Base-by-base conservation (phyloP, 2,797 vertebrate genomes). In the Callimico goeldii region DNA sequence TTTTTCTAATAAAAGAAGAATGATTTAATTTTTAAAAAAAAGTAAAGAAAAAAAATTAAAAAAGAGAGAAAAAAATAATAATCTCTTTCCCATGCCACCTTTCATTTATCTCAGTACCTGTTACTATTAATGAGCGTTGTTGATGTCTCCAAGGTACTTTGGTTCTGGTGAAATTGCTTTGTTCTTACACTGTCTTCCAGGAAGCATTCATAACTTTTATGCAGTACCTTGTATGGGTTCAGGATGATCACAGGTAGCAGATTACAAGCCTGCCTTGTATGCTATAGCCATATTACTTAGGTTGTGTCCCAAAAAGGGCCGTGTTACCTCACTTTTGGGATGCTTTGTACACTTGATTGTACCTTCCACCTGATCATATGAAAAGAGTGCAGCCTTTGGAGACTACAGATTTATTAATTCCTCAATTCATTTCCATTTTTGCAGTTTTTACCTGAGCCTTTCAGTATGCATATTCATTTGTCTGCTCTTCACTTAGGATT, bases 271-370 rank as follows among this genome's bases (percentile, higher is more conserved):
- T 75, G 12, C 58, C 52, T 73, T 72, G 26, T 92, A 41, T 85
- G 28, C 36, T 33, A 1, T 10, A 70, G 75, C 70, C 14, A 1
- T 50, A 36, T 94, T 50, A 79, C 55, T 91, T 82, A 24, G 15
- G 20, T 48, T 67, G 81, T 80, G 43, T 61, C 73, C 17, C 36
- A 41, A 39, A 57, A 72, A 75, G 19, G 1, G 79, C 70, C 46
- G 50, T 91, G 14, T 26, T 36, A 26, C 48, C 5, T 58, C 3
- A 1, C 36, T 96, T 96, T 92, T 12, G 41, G 67, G 26, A 64
- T 91, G 58, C 70, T 88, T 70, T 70, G 2, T 97, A 19, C 7
- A 55, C 57, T 92, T 91, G 58, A n/a, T 95, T 96, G 41, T 91
- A 80, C 58, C 36, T 96, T 86, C 57, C 57, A 22, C 33, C 57